Percentiles rank a stretch among this genome's conserved stretches.
phyloP scores from a whole-genome alignment of 2,888 invertebrate species.

The Eumerus sabulonum region DNA sequence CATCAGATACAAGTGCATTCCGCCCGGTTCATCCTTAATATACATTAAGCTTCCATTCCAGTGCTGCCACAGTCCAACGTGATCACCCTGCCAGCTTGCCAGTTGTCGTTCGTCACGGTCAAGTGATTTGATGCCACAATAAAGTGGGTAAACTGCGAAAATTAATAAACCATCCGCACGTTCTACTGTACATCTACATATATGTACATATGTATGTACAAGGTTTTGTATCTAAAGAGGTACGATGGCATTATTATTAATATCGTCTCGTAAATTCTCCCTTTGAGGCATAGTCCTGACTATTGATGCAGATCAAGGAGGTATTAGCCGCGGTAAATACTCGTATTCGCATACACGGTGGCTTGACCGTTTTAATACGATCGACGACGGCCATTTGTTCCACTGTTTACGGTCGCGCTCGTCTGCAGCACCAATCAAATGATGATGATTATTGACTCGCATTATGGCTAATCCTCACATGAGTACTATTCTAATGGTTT shows the following conservation, averaged over 20 bases:
- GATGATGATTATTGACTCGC: constrained; percentile 45
- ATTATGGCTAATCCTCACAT: constrained; percentile 34
- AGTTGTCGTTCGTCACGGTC: constrained; percentile 49
- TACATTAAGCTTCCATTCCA: neutral
- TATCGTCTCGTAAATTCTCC: constrained; percentile 58
- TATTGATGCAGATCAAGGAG: constrained; percentile 53
- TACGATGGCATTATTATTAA: constrained; percentile 55
- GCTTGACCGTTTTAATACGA: constrained; percentile 60
- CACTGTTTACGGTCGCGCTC: constrained; percentile 40
- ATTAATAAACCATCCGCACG: constrained; percentile 57
- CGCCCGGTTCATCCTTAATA: no score
- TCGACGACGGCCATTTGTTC: constrained; percentile 44
- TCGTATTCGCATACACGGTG: constrained; percentile 45
- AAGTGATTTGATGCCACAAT: constrained; percentile 59
- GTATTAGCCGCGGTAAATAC: constrained; percentile 56
- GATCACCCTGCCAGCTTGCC: constrained; percentile 9
- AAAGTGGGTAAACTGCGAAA: constrained; percentile 64
- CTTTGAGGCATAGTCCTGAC: constrained; percentile 39
- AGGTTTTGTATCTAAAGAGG: neutral
- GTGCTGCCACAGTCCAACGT: constrained; percentile 3
- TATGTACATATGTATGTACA: neutral
- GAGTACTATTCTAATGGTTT: constrained; percentile 25
- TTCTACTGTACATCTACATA: neutral
- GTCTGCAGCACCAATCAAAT: constrained; percentile 31
- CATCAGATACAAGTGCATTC: constrained; percentile 30